phyloP scores from a whole-genome alignment of 2,888 invertebrate genomes.

The Physocephala rufipes region DNA sequence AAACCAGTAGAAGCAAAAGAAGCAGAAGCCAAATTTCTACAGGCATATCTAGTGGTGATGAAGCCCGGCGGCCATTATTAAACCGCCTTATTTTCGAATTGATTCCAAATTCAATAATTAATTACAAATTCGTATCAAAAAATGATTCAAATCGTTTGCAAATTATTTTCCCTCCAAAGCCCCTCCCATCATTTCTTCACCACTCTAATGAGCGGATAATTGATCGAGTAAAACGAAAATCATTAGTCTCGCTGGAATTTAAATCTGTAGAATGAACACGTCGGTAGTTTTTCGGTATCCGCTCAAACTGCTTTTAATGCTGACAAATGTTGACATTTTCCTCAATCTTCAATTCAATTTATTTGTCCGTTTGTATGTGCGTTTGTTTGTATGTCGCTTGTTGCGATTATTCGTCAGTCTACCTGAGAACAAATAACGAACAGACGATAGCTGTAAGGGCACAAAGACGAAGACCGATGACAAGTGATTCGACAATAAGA shows the following conservation, averaged over 20 bases:
- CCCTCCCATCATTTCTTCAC: not conserved
- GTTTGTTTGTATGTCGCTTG: too few species aligned
- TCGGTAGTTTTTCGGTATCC: not conserved
- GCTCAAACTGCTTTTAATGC: not conserved
- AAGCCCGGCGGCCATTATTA: not conserved
- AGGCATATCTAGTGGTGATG: not conserved
- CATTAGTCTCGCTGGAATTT: too few species aligned
- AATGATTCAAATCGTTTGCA: slow-evolving; percentile 27
- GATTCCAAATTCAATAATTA: not conserved
- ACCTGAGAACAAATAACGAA: too few species aligned
- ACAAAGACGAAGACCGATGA: too few species aligned
- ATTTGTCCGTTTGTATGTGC: too few species aligned
- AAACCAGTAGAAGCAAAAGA: not conserved
- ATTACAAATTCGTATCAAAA: slow-evolving; percentile 28
- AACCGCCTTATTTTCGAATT: too few species aligned
- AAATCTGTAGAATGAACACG: not conserved
- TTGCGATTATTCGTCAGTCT: not conserved
- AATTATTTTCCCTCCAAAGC: not conserved
- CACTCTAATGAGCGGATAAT: too few species aligned
- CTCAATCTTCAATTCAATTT: too few species aligned
- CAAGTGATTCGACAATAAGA: not conserved
- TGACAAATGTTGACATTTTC: too few species aligned
- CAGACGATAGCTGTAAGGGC: not conserved
- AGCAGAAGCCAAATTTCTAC: not conserved
- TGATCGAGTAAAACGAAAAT: too few species aligned